These are phyloP conservation scores for Sarcoramphus papa DNA, from an alignment of 2,797 vertebrate species.

Conservation along the genomic window DNA sequence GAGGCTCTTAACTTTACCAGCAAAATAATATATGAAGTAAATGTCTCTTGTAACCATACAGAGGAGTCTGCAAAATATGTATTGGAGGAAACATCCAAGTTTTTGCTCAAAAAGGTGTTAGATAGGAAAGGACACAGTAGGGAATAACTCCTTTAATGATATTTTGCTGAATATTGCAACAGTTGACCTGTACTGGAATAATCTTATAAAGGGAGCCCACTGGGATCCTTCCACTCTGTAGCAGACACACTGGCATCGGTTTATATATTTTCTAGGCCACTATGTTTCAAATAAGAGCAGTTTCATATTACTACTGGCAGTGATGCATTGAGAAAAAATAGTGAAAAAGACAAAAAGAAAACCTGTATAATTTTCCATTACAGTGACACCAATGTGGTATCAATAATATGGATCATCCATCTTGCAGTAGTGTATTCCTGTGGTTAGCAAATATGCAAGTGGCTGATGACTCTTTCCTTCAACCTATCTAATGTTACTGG, in stretches of 20 bases:
- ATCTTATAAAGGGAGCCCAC: not conserved
- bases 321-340: not conserved
- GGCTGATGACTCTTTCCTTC: not conserved
- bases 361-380: not conserved
- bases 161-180: conserved; percentile 30
- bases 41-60: not conserved
- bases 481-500: not conserved
- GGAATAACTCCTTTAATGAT: not conserved
- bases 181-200: not conserved
- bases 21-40: not conserved
- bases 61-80: not conserved
- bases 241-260: not conserved
- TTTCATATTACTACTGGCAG: not conserved
- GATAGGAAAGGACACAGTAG: not conserved
- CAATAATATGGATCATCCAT: not conserved
- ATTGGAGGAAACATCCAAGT: not conserved
- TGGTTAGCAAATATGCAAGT: not conserved
- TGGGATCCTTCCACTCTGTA: not conserved
- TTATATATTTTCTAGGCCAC: not conserved
- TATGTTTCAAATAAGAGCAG: not conserved
- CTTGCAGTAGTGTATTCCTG: not conserved
- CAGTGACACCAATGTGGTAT: not conserved
- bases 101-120: not conserved
- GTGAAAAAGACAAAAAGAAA: not conserved
- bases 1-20: not conserved